These are phyloP conservation scores for Phengaris arion DNA, from an alignment of 2,888 invertebrate species.

Conservation along the genomic window DNA sequence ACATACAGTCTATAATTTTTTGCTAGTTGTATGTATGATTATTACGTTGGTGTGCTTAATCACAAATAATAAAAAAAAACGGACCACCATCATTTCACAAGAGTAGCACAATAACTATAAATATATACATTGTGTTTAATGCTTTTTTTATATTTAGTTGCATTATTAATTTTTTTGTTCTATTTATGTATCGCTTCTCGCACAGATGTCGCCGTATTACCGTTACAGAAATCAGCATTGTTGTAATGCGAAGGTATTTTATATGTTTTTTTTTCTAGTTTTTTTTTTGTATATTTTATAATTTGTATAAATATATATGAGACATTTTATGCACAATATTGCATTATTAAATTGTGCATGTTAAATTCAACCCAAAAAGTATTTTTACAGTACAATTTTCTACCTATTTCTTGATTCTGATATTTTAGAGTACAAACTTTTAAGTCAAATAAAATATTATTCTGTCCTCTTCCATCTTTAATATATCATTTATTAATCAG, in stretches of 20 bases:
- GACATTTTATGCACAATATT: conserved; percentile 17
- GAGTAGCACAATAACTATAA: not conserved
- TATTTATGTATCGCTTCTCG: conserved; percentile 47
- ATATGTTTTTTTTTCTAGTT: conserved; percentile 39
- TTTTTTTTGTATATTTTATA: not conserved
- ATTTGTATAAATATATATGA: conserved; percentile 1
- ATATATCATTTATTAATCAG: no score
- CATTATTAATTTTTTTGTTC: conserved; percentile 35
- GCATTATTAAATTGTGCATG: conserved; percentile 14
- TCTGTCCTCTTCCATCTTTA: no score
- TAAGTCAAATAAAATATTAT: no score
- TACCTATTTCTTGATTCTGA: no score
- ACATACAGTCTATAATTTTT: not conserved
- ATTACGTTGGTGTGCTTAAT: not conserved
- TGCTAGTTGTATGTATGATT: conserved; percentile 1
- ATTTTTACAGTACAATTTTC: no score
- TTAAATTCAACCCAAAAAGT: not conserved
- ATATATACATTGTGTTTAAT: conserved; percentile 13
- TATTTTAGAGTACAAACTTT: no score
- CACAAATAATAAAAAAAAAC: not conserved
- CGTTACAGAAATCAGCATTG: conserved; percentile 72
- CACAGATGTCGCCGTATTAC: conserved; percentile 74
- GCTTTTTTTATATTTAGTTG: conserved; percentile 33
- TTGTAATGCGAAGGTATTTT: conserved; percentile 72
- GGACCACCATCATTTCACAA: not conserved